Evolutionary conservation across 2,113 vertebrate species (phyloP), one percentile per base, ranked within the genome.

Genomic region (Taxidea taxus): DNA sequence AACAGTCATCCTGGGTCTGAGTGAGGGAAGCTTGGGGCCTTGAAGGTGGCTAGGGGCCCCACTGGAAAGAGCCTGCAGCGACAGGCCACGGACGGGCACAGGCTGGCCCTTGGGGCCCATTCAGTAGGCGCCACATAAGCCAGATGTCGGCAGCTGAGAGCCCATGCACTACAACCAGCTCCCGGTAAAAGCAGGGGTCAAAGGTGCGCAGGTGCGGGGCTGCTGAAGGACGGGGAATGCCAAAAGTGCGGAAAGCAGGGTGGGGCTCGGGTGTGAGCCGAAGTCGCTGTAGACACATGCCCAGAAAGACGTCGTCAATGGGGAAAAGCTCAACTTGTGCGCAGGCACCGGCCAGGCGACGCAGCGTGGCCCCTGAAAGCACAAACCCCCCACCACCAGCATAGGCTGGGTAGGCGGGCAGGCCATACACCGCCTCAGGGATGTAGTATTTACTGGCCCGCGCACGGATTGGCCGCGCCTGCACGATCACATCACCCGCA

Each of bases 71-170:
- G 78, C 95, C 83, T 0, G 97, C 97, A 7, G 58, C 93, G 4
- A 56, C 90, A 56, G 97, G 98, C 72, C 96, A 95, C 1, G 58
- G 90, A 66, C 98, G 99, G 21, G 99, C 99, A 88, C 99, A 99
- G 95, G 98, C 99, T 20, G 99, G 98, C 6, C 93, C 60, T 0
- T 15, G 98, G 18, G 99, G 99, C 93, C 99, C 99, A 7, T 99
- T 99, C 49, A 99, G 99, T 47, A 99, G 98, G 94, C 99, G 99
- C 99, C 99, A 99, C 99, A 99, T 99, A 0, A 99, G 99, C 99
- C 99, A 99, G 97, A 99, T 99, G 98, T 99, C 99, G 0, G 99
- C 99, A 2, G 99, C 99, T 0, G 99, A 99, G 72, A 99, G 98
- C 91, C 99, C 99, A 75, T 99, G 99, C 44, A 99, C 99, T 20